These are phyloP conservation scores for Ecliptopera silaceata DNA, from an alignment of 2,888 invertebrate species.

Conservation along the genomic window DNA sequence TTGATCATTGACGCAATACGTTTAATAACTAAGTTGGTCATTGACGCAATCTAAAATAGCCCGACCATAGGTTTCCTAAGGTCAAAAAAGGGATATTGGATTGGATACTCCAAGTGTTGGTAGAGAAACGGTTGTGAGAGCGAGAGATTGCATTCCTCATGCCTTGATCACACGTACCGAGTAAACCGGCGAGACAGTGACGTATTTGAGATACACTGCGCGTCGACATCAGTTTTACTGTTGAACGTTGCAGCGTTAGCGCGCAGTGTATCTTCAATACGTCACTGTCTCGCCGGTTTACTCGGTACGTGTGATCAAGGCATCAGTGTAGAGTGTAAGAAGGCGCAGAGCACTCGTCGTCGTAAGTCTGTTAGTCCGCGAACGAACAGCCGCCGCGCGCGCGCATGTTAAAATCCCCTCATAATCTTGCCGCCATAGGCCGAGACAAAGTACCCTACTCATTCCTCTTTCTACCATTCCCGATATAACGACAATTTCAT, in stretches of 20 bases:
- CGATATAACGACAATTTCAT: constrained; percentile 55
- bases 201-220: too few species aligned
- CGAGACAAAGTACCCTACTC: constrained; percentile 39
- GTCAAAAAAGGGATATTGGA: constrained; percentile 48
- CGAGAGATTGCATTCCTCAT: constrained; percentile 79
- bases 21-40: constrained; percentile 25
- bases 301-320: too few species aligned
- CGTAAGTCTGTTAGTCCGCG: constrained; percentile 14
- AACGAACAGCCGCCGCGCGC: constrained; percentile 41
- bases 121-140: constrained; percentile 73
- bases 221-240: too few species aligned
- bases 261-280: too few species aligned
- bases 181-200: too few species aligned
- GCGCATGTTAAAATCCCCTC: constrained; percentile 28
- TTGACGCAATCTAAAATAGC: constrained; percentile 23
- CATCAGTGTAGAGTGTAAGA: too few species aligned
- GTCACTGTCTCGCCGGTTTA: too few species aligned
- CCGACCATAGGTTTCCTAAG: constrained; percentile 1
- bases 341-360: too few species aligned
- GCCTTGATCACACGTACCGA: too few species aligned
- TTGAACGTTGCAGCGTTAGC: too few species aligned
- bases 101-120: constrained; percentile 61
- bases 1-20: constrained; percentile 37
- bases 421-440: constrained; percentile 43
- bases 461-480: constrained; percentile 40